These are phyloP conservation scores for Apamea anceps DNA, from an alignment of 2,888 invertebrate genomes.

Conservation along the genomic window DNA sequence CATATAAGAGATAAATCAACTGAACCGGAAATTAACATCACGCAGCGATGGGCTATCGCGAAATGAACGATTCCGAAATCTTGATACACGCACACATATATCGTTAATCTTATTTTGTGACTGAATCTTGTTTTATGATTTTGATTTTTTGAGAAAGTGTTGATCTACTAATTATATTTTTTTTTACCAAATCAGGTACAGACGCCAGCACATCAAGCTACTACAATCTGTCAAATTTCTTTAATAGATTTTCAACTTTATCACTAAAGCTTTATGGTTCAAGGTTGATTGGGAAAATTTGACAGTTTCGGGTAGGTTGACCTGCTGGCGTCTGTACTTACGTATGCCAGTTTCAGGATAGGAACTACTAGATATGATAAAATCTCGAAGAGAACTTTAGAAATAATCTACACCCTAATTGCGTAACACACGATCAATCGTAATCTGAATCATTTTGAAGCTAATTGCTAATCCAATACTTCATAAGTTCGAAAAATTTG, in stretches of 20 bases:
- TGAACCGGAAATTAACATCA: slow-evolving; percentile 52
- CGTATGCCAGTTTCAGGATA: background rate
- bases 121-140: background rate
- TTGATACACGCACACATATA: slow-evolving; percentile 43
- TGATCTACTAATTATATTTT: background rate
- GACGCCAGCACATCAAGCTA: too few relatives aligned
- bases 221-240: too few relatives aligned
- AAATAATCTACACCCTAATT: background rate
- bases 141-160: background rate
- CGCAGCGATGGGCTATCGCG: slow-evolving; percentile 46
- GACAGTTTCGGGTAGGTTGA: too few relatives aligned
- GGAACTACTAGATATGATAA: background rate
- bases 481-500: too few relatives aligned
- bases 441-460: background rate
- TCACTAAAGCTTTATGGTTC: too few relatives aligned
- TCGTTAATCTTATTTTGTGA: slow-evolving; percentile 43
- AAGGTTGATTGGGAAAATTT: too few relatives aligned
- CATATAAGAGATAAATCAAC: slow-evolving; percentile 57
- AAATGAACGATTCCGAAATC: slow-evolving; percentile 50
- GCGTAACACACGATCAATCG: background rate
- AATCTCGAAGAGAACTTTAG: background rate
- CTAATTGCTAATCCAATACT: too few relatives aligned
- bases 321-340: too few relatives aligned
- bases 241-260: too few relatives aligned
- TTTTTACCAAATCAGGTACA: background rate